A percentile compares a stretch with the other conserved stretches of the same genome.
These are phyloP conservation scores for Polypterus bichir DNA, from an alignment of 2,113 vertebrate genomes.

Conservation along the genomic window DNA sequence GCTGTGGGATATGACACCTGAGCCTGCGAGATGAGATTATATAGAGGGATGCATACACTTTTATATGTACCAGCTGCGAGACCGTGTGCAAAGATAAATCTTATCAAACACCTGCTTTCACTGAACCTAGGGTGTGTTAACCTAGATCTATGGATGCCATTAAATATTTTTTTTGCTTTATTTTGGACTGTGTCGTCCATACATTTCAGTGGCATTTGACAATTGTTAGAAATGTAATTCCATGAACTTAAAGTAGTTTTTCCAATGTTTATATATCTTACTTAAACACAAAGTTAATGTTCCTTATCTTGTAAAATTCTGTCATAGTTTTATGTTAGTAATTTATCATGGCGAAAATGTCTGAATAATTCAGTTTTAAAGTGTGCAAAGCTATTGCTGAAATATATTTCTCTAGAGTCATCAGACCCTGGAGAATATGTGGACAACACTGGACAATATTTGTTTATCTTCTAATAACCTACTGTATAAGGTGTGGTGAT, in stretches of 20 bases:
- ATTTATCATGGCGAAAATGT: background rate
- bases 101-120: background rate
- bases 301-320: background rate
- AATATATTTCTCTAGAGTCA: too few relatives aligned
- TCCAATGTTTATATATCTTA: background rate
- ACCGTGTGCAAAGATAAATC: background rate
- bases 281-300: background rate
- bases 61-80: background rate
- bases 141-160: background rate
- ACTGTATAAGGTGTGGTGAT: too few relatives aligned
- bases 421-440: too few relatives aligned
- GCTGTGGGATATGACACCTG: constrained; percentile 1
- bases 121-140: background rate
- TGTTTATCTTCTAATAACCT: too few relatives aligned
- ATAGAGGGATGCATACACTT: background rate
- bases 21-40: background rate
- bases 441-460: too few relatives aligned
- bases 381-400: too few relatives aligned
- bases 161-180: background rate
- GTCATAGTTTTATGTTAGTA: background rate
- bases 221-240: background rate
- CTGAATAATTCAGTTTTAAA: too few relatives aligned
- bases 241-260: background rate
- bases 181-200: background rate
- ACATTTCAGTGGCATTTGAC: background rate